Evolutionary conservation across 2,113 vertebrate genomes (phyloP), one percentile per base, ranked within the genome.

Genomic region (Daphoenositta chrysoptera): DNA sequence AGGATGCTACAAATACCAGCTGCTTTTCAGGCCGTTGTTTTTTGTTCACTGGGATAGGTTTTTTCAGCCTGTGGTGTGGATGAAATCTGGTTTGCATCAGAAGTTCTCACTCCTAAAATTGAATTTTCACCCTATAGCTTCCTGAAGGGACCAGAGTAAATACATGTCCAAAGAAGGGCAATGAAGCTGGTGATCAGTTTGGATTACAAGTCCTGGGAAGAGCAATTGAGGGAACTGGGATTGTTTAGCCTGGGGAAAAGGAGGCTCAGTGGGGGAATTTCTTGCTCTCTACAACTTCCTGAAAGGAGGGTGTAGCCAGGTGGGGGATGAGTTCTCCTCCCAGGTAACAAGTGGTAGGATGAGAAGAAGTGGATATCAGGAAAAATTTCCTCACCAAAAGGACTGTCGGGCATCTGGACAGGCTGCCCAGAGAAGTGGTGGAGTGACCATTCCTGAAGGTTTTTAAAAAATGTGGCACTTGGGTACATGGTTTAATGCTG

Each of bases 291-390:
- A 3, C 5, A 61, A 3, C 9, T 68, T 16, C 4, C 54, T 37
- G 31, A 40, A 39, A 40, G 6, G 26, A 68, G 13, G 14, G 1
- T 21, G 5, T 6, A 54, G 5, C 7, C 27, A 37, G 11, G 22
- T 28, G 13, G 13, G 15, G 6, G 3, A 37, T 0, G 0, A 31
- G 19, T 4, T 42, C 39, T 28, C 11, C 21, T 47, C 26, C 10
- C 27, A 28, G 17, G 24, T 5, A 45, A 51, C 39, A 53, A 45
- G 27, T 1, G 4, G 15, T 5, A 30, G 23, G 5, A 48, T 31
- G 63, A 75, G 57, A 80, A 26, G 19, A 75, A 75, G 10, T 8
- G 23, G 11, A 30, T 58, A 39, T 44, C 10, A 18, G 28, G 23
- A 39, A 50, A 37, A n/a, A 39, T 4, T 30, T 30, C 9, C 30